These are phyloP conservation scores for Goniozus legneri DNA, from an alignment of 1,140 invertebrate genomes.

Conservation along the genomic window DNA sequence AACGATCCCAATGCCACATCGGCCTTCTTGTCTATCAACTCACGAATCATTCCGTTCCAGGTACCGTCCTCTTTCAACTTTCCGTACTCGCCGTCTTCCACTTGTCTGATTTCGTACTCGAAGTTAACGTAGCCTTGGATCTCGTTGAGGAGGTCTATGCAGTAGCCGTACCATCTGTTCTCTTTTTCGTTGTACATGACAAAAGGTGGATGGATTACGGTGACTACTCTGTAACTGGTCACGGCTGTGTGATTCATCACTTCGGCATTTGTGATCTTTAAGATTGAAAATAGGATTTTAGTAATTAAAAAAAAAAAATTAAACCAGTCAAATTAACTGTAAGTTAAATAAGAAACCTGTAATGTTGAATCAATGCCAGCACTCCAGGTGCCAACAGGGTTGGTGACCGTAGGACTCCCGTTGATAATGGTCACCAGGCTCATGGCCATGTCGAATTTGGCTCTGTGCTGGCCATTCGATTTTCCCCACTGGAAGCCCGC, in stretches of 20 bases:
- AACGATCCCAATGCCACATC: conserved; percentile 83
- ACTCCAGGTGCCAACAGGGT: conserved; percentile 35
- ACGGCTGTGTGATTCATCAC: not conserved
- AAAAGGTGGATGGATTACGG: conserved; percentile 79
- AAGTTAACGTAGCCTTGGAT: conserved; percentile 74
- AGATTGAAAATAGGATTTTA: not conserved
- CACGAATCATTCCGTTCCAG: conserved; percentile 90
- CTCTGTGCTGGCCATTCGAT: conserved; percentile 37
- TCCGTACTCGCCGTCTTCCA: conserved; percentile 77
- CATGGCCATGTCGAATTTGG: conserved; percentile 34
- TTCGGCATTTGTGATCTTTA: not conserved
- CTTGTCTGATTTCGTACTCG: conserved; percentile 81
- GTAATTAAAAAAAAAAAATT: not conserved
- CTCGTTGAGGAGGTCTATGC: conserved; percentile 85
- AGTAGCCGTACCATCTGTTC: conserved; percentile 79
- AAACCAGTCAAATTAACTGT: too few relatives aligned
- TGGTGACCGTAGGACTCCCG: conserved; percentile 22
- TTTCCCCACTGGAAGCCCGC: conserved; percentile 40
- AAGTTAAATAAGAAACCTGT: conserved; percentile 29
- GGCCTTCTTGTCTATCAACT: conserved; percentile 80
- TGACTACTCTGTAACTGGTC: conserved; percentile 74
- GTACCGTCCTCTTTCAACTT: conserved; percentile 79
- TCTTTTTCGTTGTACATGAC: conserved; percentile 64
- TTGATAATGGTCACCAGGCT: conserved; percentile 30
- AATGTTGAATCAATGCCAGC: conserved; percentile 30